A percentile compares a stretch with the other conserved stretches of the same genome.
Evolutionary conservation across 2,797 vertebrate genomes (phyloP).

Genomic region (Macrochelys suwanniensis): DNA sequence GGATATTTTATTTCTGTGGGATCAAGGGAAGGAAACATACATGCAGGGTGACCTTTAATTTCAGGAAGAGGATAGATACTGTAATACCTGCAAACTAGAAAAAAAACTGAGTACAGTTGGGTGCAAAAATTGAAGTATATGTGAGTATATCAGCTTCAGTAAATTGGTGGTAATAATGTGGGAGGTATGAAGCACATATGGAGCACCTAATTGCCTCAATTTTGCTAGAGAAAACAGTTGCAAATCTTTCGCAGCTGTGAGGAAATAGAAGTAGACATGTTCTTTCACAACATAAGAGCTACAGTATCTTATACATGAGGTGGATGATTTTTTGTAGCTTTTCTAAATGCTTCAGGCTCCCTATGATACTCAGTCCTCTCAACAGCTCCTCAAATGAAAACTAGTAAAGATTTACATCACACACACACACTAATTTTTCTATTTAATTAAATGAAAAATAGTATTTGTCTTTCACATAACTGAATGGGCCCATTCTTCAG

Average conservation of each 20-base stretch:
- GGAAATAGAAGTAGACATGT: constrained; percentile 9
- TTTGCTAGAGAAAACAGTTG: neutral
- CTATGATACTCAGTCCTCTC: neutral
- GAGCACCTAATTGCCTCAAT: neutral
- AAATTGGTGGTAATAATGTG: neutral
- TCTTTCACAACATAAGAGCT: neutral
- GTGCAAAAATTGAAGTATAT: neutral
- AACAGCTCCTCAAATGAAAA: neutral
- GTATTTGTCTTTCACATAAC: neutral
- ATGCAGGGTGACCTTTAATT: neutral
- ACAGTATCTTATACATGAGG: neutral
- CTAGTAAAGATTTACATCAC: neutral
- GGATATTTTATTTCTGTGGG: neutral
- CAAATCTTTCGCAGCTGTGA: neutral
- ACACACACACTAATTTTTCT: neutral
- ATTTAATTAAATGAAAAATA: neutral
- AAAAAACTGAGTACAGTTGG: neutral
- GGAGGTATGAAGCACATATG: neutral
- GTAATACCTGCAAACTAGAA: neutral
- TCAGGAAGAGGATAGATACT: neutral
- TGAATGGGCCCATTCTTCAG: rapidly evolving
- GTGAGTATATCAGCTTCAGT: neutral
- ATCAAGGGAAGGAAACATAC: neutral
- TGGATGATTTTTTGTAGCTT: constrained; percentile 6
- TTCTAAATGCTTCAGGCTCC: neutral